These are phyloP conservation scores for Vanessa cardui DNA, from an alignment of 2,888 invertebrate genomes.

Conservation along the genomic window DNA sequence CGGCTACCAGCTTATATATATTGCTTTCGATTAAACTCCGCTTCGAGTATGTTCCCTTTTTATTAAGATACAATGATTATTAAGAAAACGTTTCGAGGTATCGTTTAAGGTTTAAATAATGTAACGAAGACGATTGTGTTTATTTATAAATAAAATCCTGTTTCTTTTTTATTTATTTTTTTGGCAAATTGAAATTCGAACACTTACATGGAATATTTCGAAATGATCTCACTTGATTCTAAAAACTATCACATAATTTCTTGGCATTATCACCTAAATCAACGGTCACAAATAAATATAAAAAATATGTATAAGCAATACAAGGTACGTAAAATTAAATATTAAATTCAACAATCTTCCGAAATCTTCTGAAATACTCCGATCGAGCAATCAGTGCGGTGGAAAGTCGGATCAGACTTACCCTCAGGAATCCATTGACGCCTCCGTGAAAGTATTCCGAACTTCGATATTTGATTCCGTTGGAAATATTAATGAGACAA, in stretches of 20 bases:
- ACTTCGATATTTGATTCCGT: slow-evolving; percentile 63
- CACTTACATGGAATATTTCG: too few relatives aligned
- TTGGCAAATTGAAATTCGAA: too few relatives aligned
- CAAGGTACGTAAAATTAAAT: not conserved
- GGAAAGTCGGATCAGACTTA: slow-evolving; percentile 21
- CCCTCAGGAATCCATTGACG: slow-evolving; percentile 23
- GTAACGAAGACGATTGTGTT: not conserved
- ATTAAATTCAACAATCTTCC: slow-evolving; percentile 3
- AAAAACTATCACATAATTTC: too few relatives aligned
- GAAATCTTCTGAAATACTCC: slow-evolving; percentile 18
- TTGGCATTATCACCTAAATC: too few relatives aligned
- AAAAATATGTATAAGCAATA: too few relatives aligned
- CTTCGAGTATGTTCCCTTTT: not conserved
- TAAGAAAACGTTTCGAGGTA: not conserved
- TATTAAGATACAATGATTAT: not conserved
- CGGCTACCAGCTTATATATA: not conserved
- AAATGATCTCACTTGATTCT: too few relatives aligned
- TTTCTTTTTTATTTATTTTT: too few relatives aligned
- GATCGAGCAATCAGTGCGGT: slow-evolving; percentile 23
- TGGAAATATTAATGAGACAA: slow-evolving; percentile 69
- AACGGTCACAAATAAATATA: too few relatives aligned
- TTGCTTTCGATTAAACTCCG: not conserved
- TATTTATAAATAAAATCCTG: too few relatives aligned
- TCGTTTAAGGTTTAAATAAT: too few relatives aligned
- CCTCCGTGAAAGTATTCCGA: slow-evolving; percentile 71